Conservation (phyloP, 2,888 invertebrate species). For the Linnaemya vulpina region DNA sequence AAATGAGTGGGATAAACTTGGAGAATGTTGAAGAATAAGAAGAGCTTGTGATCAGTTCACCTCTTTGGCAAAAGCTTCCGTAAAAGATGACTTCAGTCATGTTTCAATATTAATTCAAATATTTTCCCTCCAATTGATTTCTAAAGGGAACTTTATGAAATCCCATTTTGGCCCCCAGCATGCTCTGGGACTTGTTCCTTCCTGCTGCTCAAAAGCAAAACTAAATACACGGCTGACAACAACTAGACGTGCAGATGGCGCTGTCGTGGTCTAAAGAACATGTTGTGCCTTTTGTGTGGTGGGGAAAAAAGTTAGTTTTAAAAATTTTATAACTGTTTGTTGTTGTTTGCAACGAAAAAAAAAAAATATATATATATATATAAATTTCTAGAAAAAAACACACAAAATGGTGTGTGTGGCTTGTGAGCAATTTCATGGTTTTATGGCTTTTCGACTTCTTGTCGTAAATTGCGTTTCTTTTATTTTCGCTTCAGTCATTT, state of each 20-base stretch:
- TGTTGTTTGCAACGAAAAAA: conserved; percentile 43
- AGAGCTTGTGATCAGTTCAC: too few species aligned
- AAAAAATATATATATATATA: not conserved
- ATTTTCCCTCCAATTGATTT: too few species aligned
- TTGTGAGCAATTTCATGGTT: conserved; percentile 74
- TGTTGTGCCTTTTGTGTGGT: conserved; percentile 41
- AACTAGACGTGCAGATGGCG: conserved; percentile 68
- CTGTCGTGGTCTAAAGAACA: conserved; percentile 61
- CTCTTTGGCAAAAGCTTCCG: too few species aligned
- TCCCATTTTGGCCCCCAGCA: not conserved
- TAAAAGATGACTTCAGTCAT: too few species aligned
- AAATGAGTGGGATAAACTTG: too few species aligned
- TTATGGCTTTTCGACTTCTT: conserved; percentile 69
- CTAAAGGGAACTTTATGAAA: too few species aligned
- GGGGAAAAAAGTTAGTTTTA: conserved; percentile 50
- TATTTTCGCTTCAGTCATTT: conserved; percentile 17
- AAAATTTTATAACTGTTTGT: conserved; percentile 53
- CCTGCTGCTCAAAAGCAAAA: conserved; percentile 21
- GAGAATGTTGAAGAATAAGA: too few species aligned
- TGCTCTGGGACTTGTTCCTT: not conserved
- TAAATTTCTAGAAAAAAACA: too few species aligned
- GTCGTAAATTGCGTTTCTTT: conserved; percentile 50
- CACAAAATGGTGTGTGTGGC: conserved; percentile 45
- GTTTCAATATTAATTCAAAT: too few species aligned
- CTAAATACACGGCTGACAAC: conserved; percentile 60